These are phyloP conservation scores for Tokudaia tokunoshimensis DNA, from an alignment of 2,797 vertebrate species.

Conservation along the genomic window DNA sequence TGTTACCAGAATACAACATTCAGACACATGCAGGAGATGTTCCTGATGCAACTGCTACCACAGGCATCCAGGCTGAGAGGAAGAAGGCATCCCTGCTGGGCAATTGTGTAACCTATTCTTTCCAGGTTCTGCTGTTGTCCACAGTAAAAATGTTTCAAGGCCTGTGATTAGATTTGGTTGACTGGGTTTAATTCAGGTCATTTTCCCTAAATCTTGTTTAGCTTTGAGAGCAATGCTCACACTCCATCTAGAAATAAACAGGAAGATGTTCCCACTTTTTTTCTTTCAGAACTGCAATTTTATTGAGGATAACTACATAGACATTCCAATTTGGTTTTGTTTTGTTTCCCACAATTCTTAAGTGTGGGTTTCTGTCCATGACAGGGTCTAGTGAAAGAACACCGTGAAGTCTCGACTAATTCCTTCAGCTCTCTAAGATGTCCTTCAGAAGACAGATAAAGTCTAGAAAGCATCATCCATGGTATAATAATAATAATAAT, in stretches of 20 bases:
- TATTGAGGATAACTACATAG: not conserved
- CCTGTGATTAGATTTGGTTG: not conserved
- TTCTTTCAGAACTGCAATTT: not conserved
- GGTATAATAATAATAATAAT: not conserved
- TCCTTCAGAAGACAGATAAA: not conserved
- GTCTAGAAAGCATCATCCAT: not conserved
- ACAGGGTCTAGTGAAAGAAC: not conserved
- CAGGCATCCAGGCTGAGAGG: not conserved
- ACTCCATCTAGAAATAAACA: slow-evolving; percentile 8
- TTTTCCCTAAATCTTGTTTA: not conserved
- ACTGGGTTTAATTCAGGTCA: not conserved
- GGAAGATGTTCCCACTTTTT: not conserved
- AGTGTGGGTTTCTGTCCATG: not conserved
- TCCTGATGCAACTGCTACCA: not conserved
- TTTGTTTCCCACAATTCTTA: not conserved
- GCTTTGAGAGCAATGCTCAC: slow-evolving; percentile 10
- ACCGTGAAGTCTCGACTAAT: not conserved
- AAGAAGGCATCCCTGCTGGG: not conserved
- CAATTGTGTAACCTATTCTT: not conserved
- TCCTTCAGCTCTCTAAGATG: not conserved
- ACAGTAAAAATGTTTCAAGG: not conserved
- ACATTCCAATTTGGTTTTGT: not conserved
- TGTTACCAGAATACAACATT: too few relatives aligned
- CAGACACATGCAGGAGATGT: not conserved
- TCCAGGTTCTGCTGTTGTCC: not conserved